A percentile compares a stretch with the other conserved stretches of the same genome.
These are phyloP conservation scores for Struthidea cinerea DNA, from an alignment of 2,113 vertebrate species.

Conservation along the genomic window DNA sequence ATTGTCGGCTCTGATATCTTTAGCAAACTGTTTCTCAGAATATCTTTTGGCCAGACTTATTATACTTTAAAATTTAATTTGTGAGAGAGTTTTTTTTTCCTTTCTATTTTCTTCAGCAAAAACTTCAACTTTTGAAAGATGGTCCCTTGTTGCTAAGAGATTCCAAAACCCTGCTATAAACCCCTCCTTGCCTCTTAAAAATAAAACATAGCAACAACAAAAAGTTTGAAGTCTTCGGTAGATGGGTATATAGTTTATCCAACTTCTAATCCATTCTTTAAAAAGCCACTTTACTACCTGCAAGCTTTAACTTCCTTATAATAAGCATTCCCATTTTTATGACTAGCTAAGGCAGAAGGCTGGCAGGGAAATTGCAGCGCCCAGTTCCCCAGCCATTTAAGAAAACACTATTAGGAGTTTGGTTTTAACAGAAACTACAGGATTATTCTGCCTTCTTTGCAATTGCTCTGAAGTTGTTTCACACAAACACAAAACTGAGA, in stretches of 20 bases:
- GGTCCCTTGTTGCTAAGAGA: neutral
- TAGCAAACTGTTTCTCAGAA: conserved; percentile 42
- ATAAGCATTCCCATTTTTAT: neutral
- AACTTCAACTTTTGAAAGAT: neutral
- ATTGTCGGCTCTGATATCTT: neutral
- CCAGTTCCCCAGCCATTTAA: neutral
- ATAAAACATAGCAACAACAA: neutral
- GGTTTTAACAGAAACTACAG: neutral
- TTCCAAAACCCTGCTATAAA: neutral
- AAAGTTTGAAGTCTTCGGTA: neutral
- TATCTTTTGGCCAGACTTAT: conserved; percentile 22
- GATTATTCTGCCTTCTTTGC: neutral
- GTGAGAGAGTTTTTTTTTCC: neutral
- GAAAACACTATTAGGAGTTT: neutral
- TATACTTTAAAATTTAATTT: conserved; percentile 60
- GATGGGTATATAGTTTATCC: neutral
- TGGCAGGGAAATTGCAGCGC: neutral
- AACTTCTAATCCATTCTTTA: neutral
- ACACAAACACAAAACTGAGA: neutral
- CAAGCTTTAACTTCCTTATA: neutral
- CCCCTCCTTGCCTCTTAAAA: neutral
- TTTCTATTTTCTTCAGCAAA: neutral
- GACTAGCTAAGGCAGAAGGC: neutral
- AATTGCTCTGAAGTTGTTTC: neutral
- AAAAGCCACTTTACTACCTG: neutral